These are phyloP conservation scores for Scaptodrosophila latifasciaeformis DNA, from an alignment of 2,888 invertebrate species.

Conservation along the genomic window DNA sequence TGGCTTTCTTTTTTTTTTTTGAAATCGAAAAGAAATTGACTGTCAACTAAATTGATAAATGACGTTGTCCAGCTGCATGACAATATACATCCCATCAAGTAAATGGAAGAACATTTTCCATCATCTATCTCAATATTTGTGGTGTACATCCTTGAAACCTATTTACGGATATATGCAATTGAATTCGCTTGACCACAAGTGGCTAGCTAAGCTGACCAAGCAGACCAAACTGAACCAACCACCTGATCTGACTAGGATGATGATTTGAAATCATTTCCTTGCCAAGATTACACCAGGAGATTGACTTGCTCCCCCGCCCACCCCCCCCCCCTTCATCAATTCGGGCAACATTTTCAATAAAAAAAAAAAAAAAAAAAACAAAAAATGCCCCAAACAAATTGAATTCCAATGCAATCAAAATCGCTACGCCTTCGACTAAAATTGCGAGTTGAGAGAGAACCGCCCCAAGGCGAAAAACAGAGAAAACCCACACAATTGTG, in stretches of 20 bases:
- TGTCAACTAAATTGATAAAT: conserved; percentile 71
- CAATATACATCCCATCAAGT: conserved; percentile 27
- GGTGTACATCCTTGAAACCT: background rate
- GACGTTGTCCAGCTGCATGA: conserved; percentile 52
- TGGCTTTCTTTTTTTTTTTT: too few relatives aligned
- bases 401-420: conserved; percentile 57
- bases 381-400: conserved; percentile 39
- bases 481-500: too few relatives aligned
- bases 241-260: conserved; percentile 22
- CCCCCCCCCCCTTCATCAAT: background rate
- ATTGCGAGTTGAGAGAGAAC: conserved; percentile 28
- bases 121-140: too few relatives aligned
- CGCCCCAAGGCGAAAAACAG: conserved; percentile 2
- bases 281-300: conserved; percentile 52
- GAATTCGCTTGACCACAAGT: conserved; percentile 34
- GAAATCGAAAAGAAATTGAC: conserved; percentile 69
- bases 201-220: too few relatives aligned
- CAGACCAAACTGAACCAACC: conserved; percentile 24
- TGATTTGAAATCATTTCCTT: conserved; percentile 47
- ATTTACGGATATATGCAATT: conserved; percentile 47
- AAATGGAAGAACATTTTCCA: too few relatives aligned
- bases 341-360: background rate
- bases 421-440: conserved; percentile 3
- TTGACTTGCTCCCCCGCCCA: conserved; percentile 31
- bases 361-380: conserved; percentile 4